A percentile compares a stretch with the other conserved stretches of the same genome.
These are phyloP conservation scores for Catostylus mosaicus DNA, from an alignment of 30 jellyfish, hydroid and myxozoan species.

Conservation along the genomic window DNA sequence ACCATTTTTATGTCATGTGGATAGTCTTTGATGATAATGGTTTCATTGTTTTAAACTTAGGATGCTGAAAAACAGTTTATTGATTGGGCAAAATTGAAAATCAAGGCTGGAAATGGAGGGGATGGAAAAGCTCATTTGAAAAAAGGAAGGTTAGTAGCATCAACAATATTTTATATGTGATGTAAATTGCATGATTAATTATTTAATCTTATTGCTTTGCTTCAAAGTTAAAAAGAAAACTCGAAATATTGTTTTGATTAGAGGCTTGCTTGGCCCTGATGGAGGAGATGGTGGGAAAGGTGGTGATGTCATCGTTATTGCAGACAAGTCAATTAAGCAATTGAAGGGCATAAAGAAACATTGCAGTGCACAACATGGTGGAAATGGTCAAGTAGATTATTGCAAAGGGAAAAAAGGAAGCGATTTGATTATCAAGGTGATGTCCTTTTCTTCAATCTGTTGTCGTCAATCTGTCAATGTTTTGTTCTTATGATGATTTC, in stretches of 20 bases:
- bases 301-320: slow-evolving; percentile 73
- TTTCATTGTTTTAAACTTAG: slow-evolving; percentile 14
- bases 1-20: too few relatives aligned
- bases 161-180: too few relatives aligned
- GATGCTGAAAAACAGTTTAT: slow-evolving; percentile 61
- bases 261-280: slow-evolving; percentile 89
- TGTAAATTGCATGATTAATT: too few relatives aligned
- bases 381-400: slow-evolving; percentile 68
- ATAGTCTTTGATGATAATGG: too few relatives aligned
- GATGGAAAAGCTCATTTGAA: slow-evolving; percentile 78
- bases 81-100: slow-evolving; percentile 79
- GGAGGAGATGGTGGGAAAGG: slow-evolving; percentile 99
- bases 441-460: neutral
- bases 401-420: slow-evolving; percentile 87
- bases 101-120: slow-evolving; percentile 97
- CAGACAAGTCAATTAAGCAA: slow-evolving; percentile 63
- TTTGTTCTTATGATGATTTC: too few relatives aligned
- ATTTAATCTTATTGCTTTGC: too few relatives aligned
- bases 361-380: slow-evolving; percentile 85
- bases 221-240: too few relatives aligned
- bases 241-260: neutral
- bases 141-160: slow-evolving; percentile 79
- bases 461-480: too few relatives aligned
- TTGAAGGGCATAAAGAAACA: slow-evolving; percentile 73
- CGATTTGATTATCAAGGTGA: slow-evolving; percentile 66